Conservation (phyloP, 2,113 vertebrate species). For the Struthidea cinerea region DNA sequence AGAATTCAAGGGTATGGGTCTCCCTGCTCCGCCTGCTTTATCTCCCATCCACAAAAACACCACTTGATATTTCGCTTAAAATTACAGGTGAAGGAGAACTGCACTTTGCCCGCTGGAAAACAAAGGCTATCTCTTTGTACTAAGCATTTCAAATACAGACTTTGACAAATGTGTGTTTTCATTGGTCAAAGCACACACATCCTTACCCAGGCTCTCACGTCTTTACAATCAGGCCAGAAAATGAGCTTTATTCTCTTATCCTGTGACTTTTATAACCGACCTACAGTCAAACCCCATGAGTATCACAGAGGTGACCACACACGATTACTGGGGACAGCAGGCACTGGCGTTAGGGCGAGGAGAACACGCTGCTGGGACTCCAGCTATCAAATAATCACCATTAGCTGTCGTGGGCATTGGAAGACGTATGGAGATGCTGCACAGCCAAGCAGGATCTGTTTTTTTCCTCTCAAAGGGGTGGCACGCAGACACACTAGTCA, state of each 20-base stretch:
- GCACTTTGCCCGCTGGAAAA: neutral
- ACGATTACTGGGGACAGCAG: neutral
- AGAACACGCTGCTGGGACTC: neutral
- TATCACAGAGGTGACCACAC: neutral
- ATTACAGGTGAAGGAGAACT: neutral
- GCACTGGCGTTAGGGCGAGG: rapidly evolving
- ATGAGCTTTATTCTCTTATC: neutral
- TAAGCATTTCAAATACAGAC: neutral
- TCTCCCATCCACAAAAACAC: neutral
- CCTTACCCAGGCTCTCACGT: neutral
- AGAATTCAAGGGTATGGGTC: neutral
- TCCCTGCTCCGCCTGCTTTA: neutral
- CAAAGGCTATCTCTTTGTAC: neutral
- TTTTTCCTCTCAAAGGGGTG: neutral
- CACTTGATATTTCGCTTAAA: neutral
- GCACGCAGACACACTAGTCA: neutral
- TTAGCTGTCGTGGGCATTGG: rapidly evolving
- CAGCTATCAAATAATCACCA: neutral
- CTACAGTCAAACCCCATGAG: neutral
- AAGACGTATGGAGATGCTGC: neutral
- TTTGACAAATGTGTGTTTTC: neutral
- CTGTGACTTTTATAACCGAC: neutral
- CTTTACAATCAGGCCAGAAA: neutral
- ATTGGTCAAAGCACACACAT: neutral
- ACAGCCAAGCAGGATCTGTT: neutral